Base-by-base conservation (phyloP, 2,888 invertebrate species). In the Tribolium freemani region DNA sequence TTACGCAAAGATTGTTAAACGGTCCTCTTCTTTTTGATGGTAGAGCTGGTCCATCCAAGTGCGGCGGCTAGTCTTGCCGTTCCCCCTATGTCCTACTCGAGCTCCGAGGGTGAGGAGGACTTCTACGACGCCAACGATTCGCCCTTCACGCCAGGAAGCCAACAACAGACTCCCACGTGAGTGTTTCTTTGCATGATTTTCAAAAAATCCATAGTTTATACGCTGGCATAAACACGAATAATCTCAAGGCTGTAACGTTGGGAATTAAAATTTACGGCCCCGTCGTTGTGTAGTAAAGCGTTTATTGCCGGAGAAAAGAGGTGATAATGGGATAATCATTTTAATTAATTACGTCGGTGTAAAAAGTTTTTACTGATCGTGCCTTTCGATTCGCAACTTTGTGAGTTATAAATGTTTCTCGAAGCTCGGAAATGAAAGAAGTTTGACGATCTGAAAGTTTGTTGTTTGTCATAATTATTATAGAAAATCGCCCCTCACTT, bases 81-180 rank as follows among this genome's bases (percentile, higher is more conserved):
- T 20, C 97, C 97, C 51, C 96, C 95, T 83, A 96, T 94, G 72
- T 98, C 98, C 0, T 98, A 98, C 87, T 98, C 98, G n/a, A 98
- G 97, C 83, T 97, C 97, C 30, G 98, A 99, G 85, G 95, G 95
- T 69, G 96, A 96, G 84, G 98, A 98, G 71, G 96, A 96, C 87
- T 96, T 95, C 88, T 98, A 92, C 86, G 98, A 98, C 88, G 96
- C 96, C 3, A 93, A 95, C 80, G 96, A 96, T 83, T 93, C 90
- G 74, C 88, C 89, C 10, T 89, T 88, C 70, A 20, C 51, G 5
- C 71, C 82, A 38, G 82, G 78, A 66, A 89, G 88, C 79, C 86
- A 80, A 31, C 26, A 77, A 30, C 75, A 81, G 13, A 78, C 84
- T 9, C 82, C 83, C 60, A 78, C 77, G 83, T 83, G 76, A 81